phyloP scores from a whole-genome alignment of 2,888 invertebrate genomes.

The Teleogryllus oceanicus region DNA sequence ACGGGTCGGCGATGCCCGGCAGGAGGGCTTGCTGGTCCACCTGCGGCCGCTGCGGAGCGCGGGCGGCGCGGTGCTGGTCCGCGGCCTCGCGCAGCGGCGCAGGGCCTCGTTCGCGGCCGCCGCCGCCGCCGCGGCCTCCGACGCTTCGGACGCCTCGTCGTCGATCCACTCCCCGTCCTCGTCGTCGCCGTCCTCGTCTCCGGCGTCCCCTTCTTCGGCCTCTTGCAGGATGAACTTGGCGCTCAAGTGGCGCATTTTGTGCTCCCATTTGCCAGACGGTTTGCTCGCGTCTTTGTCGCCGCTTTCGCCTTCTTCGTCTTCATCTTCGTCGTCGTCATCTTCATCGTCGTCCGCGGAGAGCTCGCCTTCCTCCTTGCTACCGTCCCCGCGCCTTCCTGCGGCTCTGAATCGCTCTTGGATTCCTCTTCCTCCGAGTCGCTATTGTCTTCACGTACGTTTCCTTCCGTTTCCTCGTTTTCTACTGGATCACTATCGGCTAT shows the following conservation, averaged over 20 bases:
- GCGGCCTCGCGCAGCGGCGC: not conserved
- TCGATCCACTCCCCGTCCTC: not conserved
- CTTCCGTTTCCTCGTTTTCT: too few relatives aligned
- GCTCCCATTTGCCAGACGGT: too few relatives aligned
- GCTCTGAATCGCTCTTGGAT: too few relatives aligned
- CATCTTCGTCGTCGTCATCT: too few relatives aligned
- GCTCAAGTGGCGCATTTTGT: not conserved
- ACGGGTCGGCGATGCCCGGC: not conserved
- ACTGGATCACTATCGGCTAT: too few relatives aligned
- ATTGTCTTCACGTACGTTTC: too few relatives aligned
- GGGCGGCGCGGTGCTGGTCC: not conserved
- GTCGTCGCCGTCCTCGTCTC: not conserved
- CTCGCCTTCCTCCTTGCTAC: too few relatives aligned
- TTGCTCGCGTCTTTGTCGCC: too few relatives aligned
- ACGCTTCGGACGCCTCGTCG: not conserved
- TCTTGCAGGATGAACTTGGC: not conserved
- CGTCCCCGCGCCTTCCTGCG: too few relatives aligned
- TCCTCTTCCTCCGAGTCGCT: too few relatives aligned
- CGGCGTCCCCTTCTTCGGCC: not conserved
- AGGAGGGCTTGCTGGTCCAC: not conserved
- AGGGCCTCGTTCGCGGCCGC: not conserved
- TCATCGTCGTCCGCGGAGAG: too few relatives aligned
- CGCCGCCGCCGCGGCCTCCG: not conserved
- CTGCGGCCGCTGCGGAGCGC: not conserved
- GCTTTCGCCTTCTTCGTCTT: too few relatives aligned